Evolutionary conservation across 2,113 vertebrate genomes (phyloP), one percentile per base, ranked within the genome.

Genomic region (Chrysochloris asiatica): DNA sequence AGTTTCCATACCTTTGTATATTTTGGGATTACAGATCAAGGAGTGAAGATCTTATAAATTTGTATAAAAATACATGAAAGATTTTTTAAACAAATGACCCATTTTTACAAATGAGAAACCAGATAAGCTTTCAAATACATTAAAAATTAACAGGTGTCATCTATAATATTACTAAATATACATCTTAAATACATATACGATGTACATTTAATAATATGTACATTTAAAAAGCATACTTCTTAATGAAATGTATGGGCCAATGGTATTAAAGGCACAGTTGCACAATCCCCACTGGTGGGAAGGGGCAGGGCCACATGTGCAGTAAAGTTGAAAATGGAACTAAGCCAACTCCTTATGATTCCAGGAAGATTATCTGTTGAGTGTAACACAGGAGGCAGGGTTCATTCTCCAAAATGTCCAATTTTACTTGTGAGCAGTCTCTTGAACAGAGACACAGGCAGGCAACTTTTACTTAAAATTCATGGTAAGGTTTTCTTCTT

Each of bases 131-230:
- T 95, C 86, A 96, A 95, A 95, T 80, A 94, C 91, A 96, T 92
- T 95, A 96, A 96, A 96, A 96, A 96, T 96, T 96, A 96, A 96
- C 83, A 93, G n/a, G n/a, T n/a, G n/a, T n/a, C n/a, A n/a, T n/a
- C n/a, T n/a, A n/a, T n/a, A n/a, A n/a, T n/a, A n/a, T n/a, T n/a
- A n/a, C n/a, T n/a, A n/a, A n/a, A n/a, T n/a, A n/a, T n/a, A n/a
- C n/a, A n/a, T n/a, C n/a, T n/a, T n/a, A n/a, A n/a, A n/a, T n/a
- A n/a, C n/a, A n/a, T n/a, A n/a, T n/a, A n/a, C n/a, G n/a, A n/a
- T n/a, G n/a, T n/a, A n/a, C n/a, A n/a, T n/a, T n/a, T n/a, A n/a
- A 96, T 95, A 94, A 96, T 95, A 96, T 97, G 94, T 97, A 97
- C 95, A 97, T 94, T 86, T 97, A 96, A 96, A 96, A 97, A 95